Conservation (phyloP, 2,113 vertebrate genomes). For the Syrrhaptes paradoxus region DNA sequence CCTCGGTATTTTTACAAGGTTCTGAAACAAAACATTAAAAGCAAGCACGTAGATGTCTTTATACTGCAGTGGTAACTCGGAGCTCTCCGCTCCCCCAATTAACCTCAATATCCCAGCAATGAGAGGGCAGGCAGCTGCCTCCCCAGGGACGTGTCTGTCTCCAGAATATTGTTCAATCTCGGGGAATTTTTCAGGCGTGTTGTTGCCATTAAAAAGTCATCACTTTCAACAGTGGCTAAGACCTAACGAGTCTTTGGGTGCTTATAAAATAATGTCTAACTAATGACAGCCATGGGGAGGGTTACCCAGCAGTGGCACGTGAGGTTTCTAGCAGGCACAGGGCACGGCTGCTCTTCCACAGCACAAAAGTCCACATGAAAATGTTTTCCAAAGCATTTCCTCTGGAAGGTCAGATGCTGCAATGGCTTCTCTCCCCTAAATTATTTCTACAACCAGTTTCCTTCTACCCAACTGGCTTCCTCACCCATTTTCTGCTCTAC, state of each 20-base stretch:
- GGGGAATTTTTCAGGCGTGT: background rate
- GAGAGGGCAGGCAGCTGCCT: slow-evolving; percentile 24
- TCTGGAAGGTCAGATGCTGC: background rate
- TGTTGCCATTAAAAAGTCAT: slow-evolving; percentile 58
- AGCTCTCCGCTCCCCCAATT: slow-evolving; percentile 25
- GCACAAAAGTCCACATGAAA: background rate
- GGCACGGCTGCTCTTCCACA: background rate
- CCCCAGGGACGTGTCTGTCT: background rate
- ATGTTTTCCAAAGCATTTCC: background rate
- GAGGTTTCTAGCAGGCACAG: background rate
- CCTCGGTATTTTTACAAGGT: slow-evolving; percentile 43
- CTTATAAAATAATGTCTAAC: slow-evolving; percentile 6
- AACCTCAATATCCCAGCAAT: slow-evolving; percentile 36
- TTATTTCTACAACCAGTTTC: background rate
- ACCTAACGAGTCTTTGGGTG: background rate
- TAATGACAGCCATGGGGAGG: background rate
- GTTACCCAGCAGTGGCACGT: background rate
- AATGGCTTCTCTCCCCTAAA: background rate
- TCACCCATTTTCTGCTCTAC: background rate
- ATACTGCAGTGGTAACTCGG: background rate
- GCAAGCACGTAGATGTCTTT: background rate
- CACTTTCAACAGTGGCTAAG: slow-evolving; percentile 47
- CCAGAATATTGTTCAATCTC: slow-evolving; percentile 12
- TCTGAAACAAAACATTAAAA: slow-evolving; percentile 13
- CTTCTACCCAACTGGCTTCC: background rate